A percentile compares a stretch with the other conserved stretches of the same genome.
phyloP scores from a whole-genome alignment of 2,113 vertebrate genomes.

The Syngnathus scovelli region DNA sequence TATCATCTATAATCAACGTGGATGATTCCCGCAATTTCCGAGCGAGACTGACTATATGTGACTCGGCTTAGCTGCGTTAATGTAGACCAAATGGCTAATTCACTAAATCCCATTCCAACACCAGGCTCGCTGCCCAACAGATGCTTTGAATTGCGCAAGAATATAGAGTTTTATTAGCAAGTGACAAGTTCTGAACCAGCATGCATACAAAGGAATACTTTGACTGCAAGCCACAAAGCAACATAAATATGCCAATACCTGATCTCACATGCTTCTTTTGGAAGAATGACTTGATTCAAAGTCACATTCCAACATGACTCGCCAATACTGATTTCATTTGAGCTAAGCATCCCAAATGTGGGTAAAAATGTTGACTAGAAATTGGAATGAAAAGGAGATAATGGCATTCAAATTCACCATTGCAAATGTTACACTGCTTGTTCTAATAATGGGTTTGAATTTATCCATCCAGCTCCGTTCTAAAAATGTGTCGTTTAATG shows the following conservation, averaged over 20 bases:
- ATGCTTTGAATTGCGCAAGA: constrained; percentile 48
- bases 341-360: background rate
- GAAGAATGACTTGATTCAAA: background rate
- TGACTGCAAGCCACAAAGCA: constrained; percentile 10
- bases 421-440: constrained; percentile 1
- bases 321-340: background rate
- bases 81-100: constrained; percentile 46
- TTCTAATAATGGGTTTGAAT: constrained; percentile 1
- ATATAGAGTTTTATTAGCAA: constrained; percentile 36
- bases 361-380: background rate
- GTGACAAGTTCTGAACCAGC: constrained; percentile 42
- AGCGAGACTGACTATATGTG: constrained; percentile 3
- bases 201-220: background rate
- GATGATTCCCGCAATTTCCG: constrained; percentile 2
- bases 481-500: background rate
- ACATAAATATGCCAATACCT: constrained; percentile 13
- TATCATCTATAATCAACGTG: background rate
- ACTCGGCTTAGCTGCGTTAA: constrained; percentile 15
- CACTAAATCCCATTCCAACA: constrained; percentile 29
- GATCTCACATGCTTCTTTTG: constrained; percentile 7
- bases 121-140: constrained; percentile 29
- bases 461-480: background rate
- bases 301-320: background rate
- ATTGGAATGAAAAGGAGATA: background rate
- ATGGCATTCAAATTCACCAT: background rate